A percentile compares a stretch with the other conserved stretches of the same genome.
Evolutionary conservation across 2,797 vertebrate genomes (phyloP).

Genomic region (Melanotaenia pygmaea): DNA sequence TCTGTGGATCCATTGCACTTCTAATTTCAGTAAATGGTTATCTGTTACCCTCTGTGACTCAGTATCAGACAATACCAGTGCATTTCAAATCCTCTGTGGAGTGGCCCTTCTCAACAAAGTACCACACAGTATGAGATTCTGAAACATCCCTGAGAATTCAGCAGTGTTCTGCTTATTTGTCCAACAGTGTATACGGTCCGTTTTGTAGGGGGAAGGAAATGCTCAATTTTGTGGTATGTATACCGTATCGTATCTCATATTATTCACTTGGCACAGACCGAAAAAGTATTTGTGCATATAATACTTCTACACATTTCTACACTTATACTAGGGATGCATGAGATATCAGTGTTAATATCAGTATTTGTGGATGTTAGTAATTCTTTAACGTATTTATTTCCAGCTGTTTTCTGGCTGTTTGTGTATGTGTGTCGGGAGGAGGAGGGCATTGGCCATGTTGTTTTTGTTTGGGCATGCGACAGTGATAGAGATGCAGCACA

Average conservation of each 20-base stretch:
- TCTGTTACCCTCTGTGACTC: constrained; percentile 53
- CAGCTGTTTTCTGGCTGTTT: too few species aligned
- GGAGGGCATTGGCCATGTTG: too few species aligned
- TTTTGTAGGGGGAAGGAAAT: background rate
- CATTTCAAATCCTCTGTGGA: constrained; percentile 46
- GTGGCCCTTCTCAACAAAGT: constrained; percentile 35
- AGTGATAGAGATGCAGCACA: too few species aligned
- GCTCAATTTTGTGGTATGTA: background rate
- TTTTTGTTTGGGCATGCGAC: too few species aligned
- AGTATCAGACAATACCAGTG: constrained; percentile 47
- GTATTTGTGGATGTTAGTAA: too few species aligned
- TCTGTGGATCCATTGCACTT: constrained; percentile 62
- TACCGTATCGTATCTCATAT: background rate
- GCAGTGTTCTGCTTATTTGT: constrained; percentile 6
- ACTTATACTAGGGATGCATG: background rate
- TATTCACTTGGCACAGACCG: background rate
- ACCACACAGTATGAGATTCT: constrained; percentile 20
- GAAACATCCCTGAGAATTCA: constrained; percentile 15
- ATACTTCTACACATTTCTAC: constrained; percentile 8
- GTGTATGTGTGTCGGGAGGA: too few species aligned
- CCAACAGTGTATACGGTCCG: background rate
- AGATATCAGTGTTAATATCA: background rate
- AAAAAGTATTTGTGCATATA: background rate
- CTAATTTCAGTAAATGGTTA: constrained; percentile 67
- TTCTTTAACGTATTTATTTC: too few species aligned